Evolutionary conservation across 2,113 vertebrate species (phyloP).

Genomic region (Macaca mulatta): DNA sequence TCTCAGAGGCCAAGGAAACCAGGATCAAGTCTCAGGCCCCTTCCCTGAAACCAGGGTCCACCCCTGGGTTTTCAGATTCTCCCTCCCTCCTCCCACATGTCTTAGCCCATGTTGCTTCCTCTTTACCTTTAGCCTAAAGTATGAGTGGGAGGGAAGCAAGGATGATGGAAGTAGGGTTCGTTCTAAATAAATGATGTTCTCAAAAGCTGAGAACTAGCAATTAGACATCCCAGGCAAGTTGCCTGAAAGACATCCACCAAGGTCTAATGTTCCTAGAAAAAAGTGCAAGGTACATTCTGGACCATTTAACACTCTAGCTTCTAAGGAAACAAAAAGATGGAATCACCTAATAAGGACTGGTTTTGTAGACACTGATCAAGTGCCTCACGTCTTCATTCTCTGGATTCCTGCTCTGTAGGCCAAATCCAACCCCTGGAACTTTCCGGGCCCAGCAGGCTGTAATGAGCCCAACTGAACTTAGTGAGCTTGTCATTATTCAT

Average conservation of each 20-base stretch:
- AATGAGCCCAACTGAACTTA: slow-evolving; percentile 66
- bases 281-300: background rate
- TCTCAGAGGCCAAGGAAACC: background rate
- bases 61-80: background rate
- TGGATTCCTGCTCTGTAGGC: slow-evolving; percentile 51
- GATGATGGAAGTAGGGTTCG: background rate
- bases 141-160: background rate
- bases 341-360: background rate
- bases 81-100: background rate
- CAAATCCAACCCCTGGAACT: slow-evolving; percentile 65
- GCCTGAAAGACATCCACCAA: slow-evolving; percentile 39
- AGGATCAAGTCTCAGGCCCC: background rate
- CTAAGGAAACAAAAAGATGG: background rate
- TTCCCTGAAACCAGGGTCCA: background rate
- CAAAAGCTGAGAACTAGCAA: slow-evolving; percentile 29
- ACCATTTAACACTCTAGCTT: background rate
- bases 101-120: background rate
- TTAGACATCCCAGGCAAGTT: background rate
- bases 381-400: background rate
- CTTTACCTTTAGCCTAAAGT: background rate
- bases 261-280: background rate
- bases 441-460: slow-evolving; percentile 70
- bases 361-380: background rate
- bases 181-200: slow-evolving; percentile 19
- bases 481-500: slow-evolving; percentile 71